Percentiles rank a stretch among this genome's conserved stretches.
phyloP scores from a whole-genome alignment of 2,113 vertebrate genomes.

The Malurus elegans region DNA sequence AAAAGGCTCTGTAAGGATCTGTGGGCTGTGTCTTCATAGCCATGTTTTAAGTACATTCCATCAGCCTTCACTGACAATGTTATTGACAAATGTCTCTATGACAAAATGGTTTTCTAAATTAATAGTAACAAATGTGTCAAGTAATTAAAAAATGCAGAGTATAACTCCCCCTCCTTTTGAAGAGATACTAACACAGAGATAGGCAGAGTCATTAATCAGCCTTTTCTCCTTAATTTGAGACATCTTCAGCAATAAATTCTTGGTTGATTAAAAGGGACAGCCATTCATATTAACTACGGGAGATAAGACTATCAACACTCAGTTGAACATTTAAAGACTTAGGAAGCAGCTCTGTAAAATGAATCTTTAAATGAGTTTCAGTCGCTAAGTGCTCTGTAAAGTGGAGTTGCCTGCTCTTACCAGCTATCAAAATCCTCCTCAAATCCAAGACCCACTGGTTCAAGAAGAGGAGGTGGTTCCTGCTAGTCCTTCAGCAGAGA shows the following conservation, averaged over 20 bases:
- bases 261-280: background rate
- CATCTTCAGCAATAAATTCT: background rate
- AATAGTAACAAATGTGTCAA: background rate
- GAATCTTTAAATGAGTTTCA: background rate
- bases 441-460: background rate
- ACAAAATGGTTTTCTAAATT: background rate
- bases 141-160: background rate
- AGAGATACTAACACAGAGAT: background rate
- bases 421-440: background rate
- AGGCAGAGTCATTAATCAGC: background rate
- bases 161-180: background rate
- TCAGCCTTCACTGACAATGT: background rate
- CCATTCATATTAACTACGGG: background rate
- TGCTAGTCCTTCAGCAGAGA: background rate
- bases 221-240: background rate
- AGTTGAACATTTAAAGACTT: background rate
- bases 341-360: background rate
- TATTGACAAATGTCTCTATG: constrained; percentile 39
- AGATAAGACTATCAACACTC: background rate
- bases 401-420: background rate
- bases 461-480: background rate
- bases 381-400: background rate
- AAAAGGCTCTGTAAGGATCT: background rate
- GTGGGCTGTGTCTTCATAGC: background rate
- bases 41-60: background rate